phyloP scores from a whole-genome alignment of 2,113 vertebrate genomes.

The Cranoglanis bouderius region DNA sequence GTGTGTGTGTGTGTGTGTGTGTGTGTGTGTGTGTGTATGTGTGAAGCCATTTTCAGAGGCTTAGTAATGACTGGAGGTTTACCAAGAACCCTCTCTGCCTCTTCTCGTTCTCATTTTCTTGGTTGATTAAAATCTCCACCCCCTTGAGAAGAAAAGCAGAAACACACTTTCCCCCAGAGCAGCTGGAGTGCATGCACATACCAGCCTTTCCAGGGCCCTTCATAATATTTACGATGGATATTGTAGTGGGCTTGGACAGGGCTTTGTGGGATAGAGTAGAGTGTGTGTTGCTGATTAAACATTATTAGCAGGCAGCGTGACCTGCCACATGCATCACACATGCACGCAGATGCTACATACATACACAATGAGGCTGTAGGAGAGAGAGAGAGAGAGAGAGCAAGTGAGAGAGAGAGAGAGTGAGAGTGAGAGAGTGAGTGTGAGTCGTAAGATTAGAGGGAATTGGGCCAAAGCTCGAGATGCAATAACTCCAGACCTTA shows the following conservation, averaged over 20 bases:
- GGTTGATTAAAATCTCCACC: conserved; percentile 13
- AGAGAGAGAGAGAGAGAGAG: background rate
- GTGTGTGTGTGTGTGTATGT: background rate
- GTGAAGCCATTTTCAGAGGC: background rate
- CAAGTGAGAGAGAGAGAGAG: conserved; percentile 24
- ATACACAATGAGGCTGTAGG: background rate
- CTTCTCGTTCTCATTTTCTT: conserved; percentile 10
- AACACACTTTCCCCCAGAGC: conserved; percentile 11
- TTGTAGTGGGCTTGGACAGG: background rate
- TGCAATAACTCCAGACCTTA: conserved; percentile 20
- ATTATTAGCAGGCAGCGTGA: conserved; percentile 34
- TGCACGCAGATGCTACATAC: conserved; percentile 10
- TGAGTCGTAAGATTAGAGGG: conserved; percentile 11
- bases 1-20: conserved; percentile 3
- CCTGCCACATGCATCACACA: conserved; percentile 20
- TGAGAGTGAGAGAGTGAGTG: conserved; percentile 13
- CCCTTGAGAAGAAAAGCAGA: background rate
- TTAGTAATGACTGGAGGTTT: conserved; percentile 7
- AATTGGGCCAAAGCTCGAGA: conserved; percentile 13
- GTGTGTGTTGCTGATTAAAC: conserved; percentile 42
- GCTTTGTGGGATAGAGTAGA: background rate
- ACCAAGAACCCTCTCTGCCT: conserved; percentile 12
- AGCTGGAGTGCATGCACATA: background rate
- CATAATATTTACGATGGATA: conserved; percentile 10
- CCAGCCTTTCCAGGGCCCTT: background rate